These are phyloP conservation scores for Parasteatoda lunata DNA, from an alignment of 2,888 invertebrate species.

Conservation along the genomic window DNA sequence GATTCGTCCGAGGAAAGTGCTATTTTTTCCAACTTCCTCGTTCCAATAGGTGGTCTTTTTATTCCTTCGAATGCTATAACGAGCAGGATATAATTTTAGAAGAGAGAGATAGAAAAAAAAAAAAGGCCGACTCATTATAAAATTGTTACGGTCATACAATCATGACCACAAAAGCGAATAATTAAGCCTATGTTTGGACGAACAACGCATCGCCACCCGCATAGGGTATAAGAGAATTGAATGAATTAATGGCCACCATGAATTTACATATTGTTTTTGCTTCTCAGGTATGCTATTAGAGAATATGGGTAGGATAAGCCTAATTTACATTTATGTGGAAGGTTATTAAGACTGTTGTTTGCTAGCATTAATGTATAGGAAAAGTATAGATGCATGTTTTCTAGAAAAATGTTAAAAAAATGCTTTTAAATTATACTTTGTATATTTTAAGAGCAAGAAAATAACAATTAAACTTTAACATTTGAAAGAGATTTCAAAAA, in stretches of 20 bases:
- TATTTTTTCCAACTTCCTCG: slow-evolving; percentile 1
- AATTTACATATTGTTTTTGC: background rate
- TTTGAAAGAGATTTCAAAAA: no score
- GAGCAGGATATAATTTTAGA: no score
- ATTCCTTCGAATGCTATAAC: background rate
- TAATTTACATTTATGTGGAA: no score
- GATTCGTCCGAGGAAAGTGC: background rate
- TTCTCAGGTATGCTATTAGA: no score
- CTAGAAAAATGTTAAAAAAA: no score
- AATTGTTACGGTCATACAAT: slow-evolving; percentile 27
- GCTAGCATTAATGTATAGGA: no score
- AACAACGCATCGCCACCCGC: background rate
- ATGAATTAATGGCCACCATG: background rate
- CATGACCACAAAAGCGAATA: slow-evolving; percentile 27
- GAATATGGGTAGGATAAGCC: no score
- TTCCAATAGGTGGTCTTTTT: slow-evolving; percentile 11
- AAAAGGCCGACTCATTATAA: slow-evolving; percentile 25
- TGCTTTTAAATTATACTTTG: no score
- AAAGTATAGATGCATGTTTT: no score
- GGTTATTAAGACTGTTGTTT: no score
- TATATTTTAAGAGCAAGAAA: no score
- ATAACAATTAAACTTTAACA: no score
- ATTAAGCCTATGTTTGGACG: slow-evolving; percentile 23
- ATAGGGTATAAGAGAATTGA: background rate
- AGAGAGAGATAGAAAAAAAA: background rate